phyloP scores from a whole-genome alignment of 2,797 vertebrate genomes.

The Rallus crepitans region DNA sequence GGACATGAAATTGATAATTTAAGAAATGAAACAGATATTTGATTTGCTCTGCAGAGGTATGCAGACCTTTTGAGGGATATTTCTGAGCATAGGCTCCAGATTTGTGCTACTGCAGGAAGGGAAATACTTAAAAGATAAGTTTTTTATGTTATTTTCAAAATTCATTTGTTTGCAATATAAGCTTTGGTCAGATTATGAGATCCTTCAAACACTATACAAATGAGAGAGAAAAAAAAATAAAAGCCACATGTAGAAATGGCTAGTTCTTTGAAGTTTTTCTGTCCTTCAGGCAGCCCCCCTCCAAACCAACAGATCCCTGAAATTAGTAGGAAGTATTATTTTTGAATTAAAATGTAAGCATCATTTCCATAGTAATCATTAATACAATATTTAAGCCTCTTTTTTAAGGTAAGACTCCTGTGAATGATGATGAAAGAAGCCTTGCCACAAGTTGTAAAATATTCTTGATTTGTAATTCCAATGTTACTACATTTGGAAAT shows the following conservation, averaged over 20 bases:
- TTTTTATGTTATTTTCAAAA: not conserved
- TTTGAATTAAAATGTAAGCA: not conserved
- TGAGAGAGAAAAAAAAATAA: not conserved
- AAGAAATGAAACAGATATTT: not conserved
- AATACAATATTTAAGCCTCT: constrained; percentile 33
- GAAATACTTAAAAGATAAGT: not conserved
- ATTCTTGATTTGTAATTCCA: constrained; percentile 7
- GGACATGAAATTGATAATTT: not conserved
- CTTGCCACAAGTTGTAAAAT: not conserved
- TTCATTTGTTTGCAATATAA: not conserved
- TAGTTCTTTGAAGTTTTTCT: not conserved
- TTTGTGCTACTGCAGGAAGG: not conserved
- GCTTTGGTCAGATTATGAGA: not conserved
- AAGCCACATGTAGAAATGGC: not conserved
- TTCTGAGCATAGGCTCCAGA: not conserved
- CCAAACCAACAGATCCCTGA: not conserved
- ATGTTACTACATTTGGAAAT: not conserved
- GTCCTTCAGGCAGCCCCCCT: not conserved
- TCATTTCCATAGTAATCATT: constrained; percentile 34
- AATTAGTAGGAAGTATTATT: not conserved
- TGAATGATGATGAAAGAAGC: not conserved
- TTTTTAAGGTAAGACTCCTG: constrained; percentile 40
- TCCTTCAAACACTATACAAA: not conserved
- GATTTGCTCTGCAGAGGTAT: not conserved
- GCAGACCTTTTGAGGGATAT: not conserved